A percentile compares a stretch with the other conserved stretches of the same genome.
Evolutionary conservation across 2,113 vertebrate species (phyloP).

Genomic region (Gadus macrocephalus): DNA sequence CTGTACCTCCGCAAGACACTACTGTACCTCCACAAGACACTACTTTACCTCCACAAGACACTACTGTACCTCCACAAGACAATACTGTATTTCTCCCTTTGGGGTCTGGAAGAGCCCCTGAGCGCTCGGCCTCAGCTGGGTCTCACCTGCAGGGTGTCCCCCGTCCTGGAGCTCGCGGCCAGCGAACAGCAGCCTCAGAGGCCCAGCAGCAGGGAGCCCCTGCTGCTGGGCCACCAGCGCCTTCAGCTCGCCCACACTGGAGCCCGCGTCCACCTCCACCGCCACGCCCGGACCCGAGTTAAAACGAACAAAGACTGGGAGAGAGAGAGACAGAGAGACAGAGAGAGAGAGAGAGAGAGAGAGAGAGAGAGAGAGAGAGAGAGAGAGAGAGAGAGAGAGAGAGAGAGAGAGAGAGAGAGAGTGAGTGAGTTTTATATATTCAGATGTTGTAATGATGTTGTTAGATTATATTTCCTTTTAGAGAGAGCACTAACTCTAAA

Average conservation of each 20-base stretch:
- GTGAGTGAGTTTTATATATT: too few relatives aligned
- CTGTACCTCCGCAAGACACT: too few relatives aligned
- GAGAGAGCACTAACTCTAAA: too few relatives aligned
- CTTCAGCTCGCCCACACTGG: slow-evolving; percentile 40
- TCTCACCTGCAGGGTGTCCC: slow-evolving; percentile 45
- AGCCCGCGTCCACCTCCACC: slow-evolving; percentile 43
- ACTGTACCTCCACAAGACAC: too few relatives aligned
- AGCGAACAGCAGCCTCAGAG: slow-evolving; percentile 53
- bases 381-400: background rate
- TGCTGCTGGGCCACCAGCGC: slow-evolving; percentile 48
- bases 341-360: background rate
- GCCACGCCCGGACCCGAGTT: slow-evolving; percentile 36
- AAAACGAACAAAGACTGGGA: slow-evolving; percentile 50
- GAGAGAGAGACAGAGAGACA: background rate
- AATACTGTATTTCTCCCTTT: too few relatives aligned
- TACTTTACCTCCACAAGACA: too few relatives aligned
- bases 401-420: background rate
- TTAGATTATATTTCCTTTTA: too few relatives aligned
- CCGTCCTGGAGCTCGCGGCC: slow-evolving; percentile 49
- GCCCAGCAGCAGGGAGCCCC: slow-evolving; percentile 27
- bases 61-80: too few relatives aligned
- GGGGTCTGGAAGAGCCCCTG: too few relatives aligned
- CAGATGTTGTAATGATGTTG: too few relatives aligned
- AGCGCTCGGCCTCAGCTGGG: background rate
- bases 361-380: background rate